Conservation (phyloP, 2,888 invertebrate species). For the Siphonodentalium dalli region DNA sequence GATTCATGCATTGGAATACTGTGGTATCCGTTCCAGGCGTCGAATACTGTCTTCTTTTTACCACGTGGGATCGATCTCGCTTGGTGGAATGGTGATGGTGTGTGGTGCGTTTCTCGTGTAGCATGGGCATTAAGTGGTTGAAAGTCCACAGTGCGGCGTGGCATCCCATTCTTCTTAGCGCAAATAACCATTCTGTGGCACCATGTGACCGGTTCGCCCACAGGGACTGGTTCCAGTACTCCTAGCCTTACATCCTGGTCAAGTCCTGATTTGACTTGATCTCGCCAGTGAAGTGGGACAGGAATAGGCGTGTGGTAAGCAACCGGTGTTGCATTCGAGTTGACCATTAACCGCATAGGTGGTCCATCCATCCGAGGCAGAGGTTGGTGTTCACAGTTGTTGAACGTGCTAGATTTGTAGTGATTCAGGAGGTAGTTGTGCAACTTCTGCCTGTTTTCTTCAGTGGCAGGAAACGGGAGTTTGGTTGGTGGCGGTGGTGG, state of each 20-base stretch:
- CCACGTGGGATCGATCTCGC: conserved; percentile 32
- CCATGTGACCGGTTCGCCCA: conserved; percentile 39
- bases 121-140: conserved; percentile 37
- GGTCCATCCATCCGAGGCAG: conserved; percentile 34
- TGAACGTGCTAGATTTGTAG: conserved; percentile 42
- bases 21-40: conserved; percentile 35
- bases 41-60: conserved; percentile 32
- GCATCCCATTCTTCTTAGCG: conserved; percentile 34
- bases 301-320: conserved; percentile 43
- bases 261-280: conserved; percentile 36
- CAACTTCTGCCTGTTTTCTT: conserved; percentile 24
- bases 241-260: conserved; percentile 37
- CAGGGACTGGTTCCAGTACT: conserved; percentile 34
- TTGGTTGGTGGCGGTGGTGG: conserved; percentile 26
- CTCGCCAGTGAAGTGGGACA: conserved; percentile 44
- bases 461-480: conserved; percentile 33
- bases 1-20: conserved; percentile 26
- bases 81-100: conserved; percentile 33
- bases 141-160: conserved; percentile 39
- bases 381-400: conserved; percentile 40
- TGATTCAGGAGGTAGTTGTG: conserved; percentile 31
- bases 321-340: conserved; percentile 34
- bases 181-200: conserved; percentile 37
- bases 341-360: conserved; percentile 35
- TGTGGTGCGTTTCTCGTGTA: conserved; percentile 35